phyloP scores from a whole-genome alignment of 2,888 invertebrate genomes.

The Seira ritae region DNA sequence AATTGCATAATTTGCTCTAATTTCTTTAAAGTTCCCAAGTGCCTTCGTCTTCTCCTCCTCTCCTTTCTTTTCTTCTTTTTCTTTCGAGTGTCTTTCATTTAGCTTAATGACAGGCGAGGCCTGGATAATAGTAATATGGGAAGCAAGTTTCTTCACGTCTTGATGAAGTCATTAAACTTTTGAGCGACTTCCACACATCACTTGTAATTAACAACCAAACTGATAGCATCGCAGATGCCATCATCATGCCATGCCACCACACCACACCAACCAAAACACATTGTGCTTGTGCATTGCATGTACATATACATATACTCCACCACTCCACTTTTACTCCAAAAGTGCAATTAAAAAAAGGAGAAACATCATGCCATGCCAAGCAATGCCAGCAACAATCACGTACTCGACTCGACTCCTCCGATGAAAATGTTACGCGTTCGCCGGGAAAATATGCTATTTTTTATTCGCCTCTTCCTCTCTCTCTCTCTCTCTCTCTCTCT shows the following conservation, averaged over 20 bases:
- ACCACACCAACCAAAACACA: conserved; percentile 31
- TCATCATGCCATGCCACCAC: too few relatives aligned
- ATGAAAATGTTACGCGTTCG: too few relatives aligned
- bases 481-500: conserved; percentile 21
- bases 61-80: not conserved
- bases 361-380: conserved; percentile 9
- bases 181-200: conserved; percentile 74
- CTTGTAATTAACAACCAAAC: conserved; percentile 73
- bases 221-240: conserved; percentile 73
- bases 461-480: conserved; percentile 18
- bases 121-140: conserved; percentile 71
- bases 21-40: conserved; percentile 73
- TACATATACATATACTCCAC: not conserved
- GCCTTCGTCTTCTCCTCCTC: conserved; percentile 55
- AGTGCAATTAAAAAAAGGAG: not conserved
- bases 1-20: conserved; percentile 74
- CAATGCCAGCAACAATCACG: not conserved
- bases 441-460: too few relatives aligned
- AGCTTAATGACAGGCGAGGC: conserved; percentile 72
- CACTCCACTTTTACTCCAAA: conserved; percentile 1
- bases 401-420: not conserved
- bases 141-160: conserved; percentile 63
- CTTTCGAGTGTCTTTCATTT: conserved; percentile 73
- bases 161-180: conserved; percentile 74
- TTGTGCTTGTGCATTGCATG: conserved; percentile 17